phyloP scores from a whole-genome alignment of 2,797 vertebrate genomes.

The Amblyopsis hoosieri region DNA sequence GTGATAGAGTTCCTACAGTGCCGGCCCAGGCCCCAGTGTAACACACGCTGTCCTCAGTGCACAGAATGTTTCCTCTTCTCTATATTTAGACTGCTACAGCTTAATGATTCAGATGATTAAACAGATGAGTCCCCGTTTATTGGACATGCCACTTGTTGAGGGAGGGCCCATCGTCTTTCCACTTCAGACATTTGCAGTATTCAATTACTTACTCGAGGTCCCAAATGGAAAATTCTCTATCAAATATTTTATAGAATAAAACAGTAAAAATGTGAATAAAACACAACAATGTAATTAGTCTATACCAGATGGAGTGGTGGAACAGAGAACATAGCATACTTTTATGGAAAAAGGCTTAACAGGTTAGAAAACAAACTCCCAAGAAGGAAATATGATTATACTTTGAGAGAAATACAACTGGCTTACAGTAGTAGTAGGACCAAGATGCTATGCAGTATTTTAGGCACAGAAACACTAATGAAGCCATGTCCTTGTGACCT shows the following conservation, averaged over 20 bases:
- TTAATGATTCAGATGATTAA: slow-evolving; percentile 73
- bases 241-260: slow-evolving; percentile 25
- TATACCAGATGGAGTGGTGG: slow-evolving; percentile 2
- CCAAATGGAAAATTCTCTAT: slow-evolving; percentile 26
- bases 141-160: slow-evolving; percentile 58
- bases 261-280: too few species aligned
- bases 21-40: slow-evolving; percentile 27
- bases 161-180: slow-evolving; percentile 18
- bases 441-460: slow-evolving; percentile 29
- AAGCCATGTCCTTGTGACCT: slow-evolving; percentile 64
- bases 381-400: slow-evolving; percentile 33
- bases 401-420: slow-evolving; percentile 43
- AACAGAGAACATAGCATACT: slow-evolving; percentile 34
- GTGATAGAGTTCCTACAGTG: background rate
- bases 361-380: slow-evolving; percentile 42
- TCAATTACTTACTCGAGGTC: slow-evolving; percentile 30
- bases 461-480: slow-evolving; percentile 57
- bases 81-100: slow-evolving; percentile 65
- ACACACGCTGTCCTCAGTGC: slow-evolving; percentile 42
- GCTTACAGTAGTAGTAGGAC: slow-evolving; percentile 13
- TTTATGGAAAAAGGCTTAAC: slow-evolving; percentile 53
- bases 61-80: slow-evolving; percentile 46
- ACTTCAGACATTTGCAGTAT: slow-evolving; percentile 36
- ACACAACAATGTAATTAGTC: background rate
- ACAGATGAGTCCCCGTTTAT: slow-evolving; percentile 66